Conservation (phyloP, 2,797 vertebrate genomes). For the Kryptolebias ocellatus region DNA sequence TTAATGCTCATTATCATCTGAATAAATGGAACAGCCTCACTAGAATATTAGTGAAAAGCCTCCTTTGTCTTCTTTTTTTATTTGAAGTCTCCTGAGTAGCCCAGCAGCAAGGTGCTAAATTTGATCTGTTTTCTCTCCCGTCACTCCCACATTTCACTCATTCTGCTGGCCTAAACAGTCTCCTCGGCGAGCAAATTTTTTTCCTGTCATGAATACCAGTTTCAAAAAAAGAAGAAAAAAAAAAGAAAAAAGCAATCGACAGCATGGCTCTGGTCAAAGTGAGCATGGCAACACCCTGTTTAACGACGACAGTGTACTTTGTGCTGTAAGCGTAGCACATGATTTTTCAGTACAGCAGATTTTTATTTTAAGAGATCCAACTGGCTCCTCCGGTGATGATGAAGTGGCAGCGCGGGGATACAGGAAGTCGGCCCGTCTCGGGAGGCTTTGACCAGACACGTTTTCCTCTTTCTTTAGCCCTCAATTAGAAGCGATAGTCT, state of each 20-base stretch:
- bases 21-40: neutral
- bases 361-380: slow-evolving; percentile 74
- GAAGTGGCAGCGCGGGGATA: slow-evolving; percentile 71
- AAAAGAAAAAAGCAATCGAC: slow-evolving; percentile 38
- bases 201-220: slow-evolving; percentile 55
- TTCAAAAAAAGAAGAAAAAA: slow-evolving; percentile 5
- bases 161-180: slow-evolving; percentile 31
- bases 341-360: slow-evolving; percentile 69
- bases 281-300: slow-evolving; percentile 74
- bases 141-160: slow-evolving; percentile 42
- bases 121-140: slow-evolving; percentile 29
- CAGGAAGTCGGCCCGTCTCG: slow-evolving; percentile 69
- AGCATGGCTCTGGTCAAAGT: slow-evolving; percentile 65
- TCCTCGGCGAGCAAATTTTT: slow-evolving; percentile 46
- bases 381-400: slow-evolving; percentile 69
- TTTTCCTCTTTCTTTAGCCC: slow-evolving; percentile 79
- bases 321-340: slow-evolving; percentile 66
- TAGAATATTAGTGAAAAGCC: neutral
- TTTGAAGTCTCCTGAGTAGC: slow-evolving; percentile 9
- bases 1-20: no score
- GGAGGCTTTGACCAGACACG: slow-evolving; percentile 79
- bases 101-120: slow-evolving; percentile 30
- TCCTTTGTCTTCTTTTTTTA: slow-evolving; percentile 4
- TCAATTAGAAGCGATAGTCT: slow-evolving; percentile 82
- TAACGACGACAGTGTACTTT: slow-evolving; percentile 71